Evolutionary conservation across 2,888 invertebrate genomes (phyloP), one percentile per base, ranked within the genome.

Genomic region (Phyllotreta striolata): DNA sequence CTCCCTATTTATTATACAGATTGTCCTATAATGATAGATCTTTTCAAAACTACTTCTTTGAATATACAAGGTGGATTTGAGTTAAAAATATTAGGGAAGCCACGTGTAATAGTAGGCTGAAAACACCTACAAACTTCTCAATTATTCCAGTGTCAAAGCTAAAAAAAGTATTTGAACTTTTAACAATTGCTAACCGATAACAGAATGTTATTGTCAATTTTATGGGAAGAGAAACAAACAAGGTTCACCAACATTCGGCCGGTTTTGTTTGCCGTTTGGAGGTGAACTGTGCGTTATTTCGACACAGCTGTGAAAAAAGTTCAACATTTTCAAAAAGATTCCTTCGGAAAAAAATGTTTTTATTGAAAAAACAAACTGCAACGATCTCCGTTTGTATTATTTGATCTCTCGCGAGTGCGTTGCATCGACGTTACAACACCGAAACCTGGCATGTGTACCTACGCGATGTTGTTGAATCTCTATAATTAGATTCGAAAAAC

Each of bases 401-500:
- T 47, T 47, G 14, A 47, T 47, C 34, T 47, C 7, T 47, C 47
- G 14, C 24, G 13, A 47, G 24, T 14, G 6, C 14, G 34, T 47
- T 47, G 47, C 34, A 44, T 10, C 44, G 10, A 7, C 14, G 44
- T 44, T 5, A 44, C 44, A 44, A 44, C 8, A 44, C 7, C 7
- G 44, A 44, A 24, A 44, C 44, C 44, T 44, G 44, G 44, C 10
- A 44, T 44, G 12, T 47, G 47, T 47, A 47, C 13, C 14, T 14
- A 47, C 7, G 34, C 47, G 44, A 10, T 47, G 47, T 14, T 14
- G 14, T 14, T 47, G 47, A 14, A 10, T 14, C 9, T n/a, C 47
- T 47, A 47, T 47, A 47, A 47, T 14, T 47, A 47, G 47, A 47
- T 14, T 34, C 47, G 34, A 47, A 8, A 47, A 47, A 47, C 24